Conservation (phyloP, 2,113 vertebrate species). For the Nyctereutes procyonoides region DNA sequence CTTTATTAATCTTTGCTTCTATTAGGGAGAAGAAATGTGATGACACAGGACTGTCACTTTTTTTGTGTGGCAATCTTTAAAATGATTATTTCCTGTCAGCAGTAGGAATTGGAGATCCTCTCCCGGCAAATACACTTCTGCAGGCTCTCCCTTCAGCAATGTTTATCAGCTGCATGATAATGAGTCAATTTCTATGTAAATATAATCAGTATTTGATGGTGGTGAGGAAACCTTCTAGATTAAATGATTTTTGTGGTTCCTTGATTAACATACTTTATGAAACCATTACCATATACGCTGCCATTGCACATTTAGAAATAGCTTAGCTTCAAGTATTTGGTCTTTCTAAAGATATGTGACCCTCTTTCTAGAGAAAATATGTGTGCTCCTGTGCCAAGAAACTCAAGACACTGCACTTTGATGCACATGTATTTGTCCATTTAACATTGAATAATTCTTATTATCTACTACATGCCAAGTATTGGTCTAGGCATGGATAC, state of each 20-base stretch:
- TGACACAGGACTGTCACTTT: slow-evolving; percentile 33
- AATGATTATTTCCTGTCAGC: slow-evolving; percentile 62
- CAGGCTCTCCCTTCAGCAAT: slow-evolving; percentile 28
- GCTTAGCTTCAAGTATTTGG: not conserved
- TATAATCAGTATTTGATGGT: slow-evolving; percentile 75
- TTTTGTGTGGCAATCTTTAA: slow-evolving; percentile 47
- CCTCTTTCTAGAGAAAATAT: not conserved
- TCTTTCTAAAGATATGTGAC: not conserved
- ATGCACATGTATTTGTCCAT: not conserved
- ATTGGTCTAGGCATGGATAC: not conserved
- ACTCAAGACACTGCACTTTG: not conserved
- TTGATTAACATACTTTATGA: slow-evolving; percentile 74
- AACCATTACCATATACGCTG: slow-evolving; percentile 54
- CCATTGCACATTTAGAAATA: slow-evolving; percentile 38
- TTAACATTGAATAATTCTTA: not conserved
- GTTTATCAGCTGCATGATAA: slow-evolving; percentile 68
- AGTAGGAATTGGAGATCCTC: slow-evolving; percentile 37
- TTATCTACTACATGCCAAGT: not conserved
- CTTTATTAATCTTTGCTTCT: slow-evolving; percentile 40
- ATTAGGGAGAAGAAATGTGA: slow-evolving; percentile 11
- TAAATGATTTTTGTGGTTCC: slow-evolving; percentile 72
- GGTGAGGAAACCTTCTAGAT: slow-evolving; percentile 68
- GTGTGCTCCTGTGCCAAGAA: not conserved
- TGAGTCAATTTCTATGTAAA: slow-evolving; percentile 78
- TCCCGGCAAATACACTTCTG: slow-evolving; percentile 53